Evolutionary conservation across 1,140 invertebrate species (phyloP), one percentile per base, ranked within the genome.

Genomic region (Heliothis subflexa): DNA sequence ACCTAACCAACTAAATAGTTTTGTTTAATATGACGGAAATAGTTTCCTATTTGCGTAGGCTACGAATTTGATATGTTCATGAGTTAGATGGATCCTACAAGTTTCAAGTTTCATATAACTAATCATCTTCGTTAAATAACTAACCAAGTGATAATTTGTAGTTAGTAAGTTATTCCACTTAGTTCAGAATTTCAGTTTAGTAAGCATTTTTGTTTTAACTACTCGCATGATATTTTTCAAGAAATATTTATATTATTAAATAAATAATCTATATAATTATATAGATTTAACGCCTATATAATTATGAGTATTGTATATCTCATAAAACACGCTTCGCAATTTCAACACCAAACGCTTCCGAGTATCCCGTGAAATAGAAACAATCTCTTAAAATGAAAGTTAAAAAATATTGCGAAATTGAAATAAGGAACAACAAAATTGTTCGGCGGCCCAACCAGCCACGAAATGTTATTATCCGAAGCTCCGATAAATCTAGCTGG

Each of bases 391-490:
- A 71, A 54, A 49, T 71, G 11, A 71, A 52, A 52, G 68, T 45
- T 10, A 54, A 54, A 71, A 52, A 54, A n/a, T 21, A 28, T 14
- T 12, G 11, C 18, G 28, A 73, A 45, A 54, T 76, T 76, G 21
- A 62, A 40, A n/a, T 11, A 52, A 64, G 13, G 16, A 64, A 21
- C 45, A 59, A 45, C 68, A 47, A 57, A 61, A 40, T 54, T 10
- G 59, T 52, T 64, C 45, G 33, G 18, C n/a, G n/a, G 59, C 54
- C 59, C 61, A 62, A 12, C 73, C 59, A 62, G 16, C 28, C 47
- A 50, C 47, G 40, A 28, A 73, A 73, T 21, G 54, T 72, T 52
- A 78, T 70, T 70, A 71, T 78, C 77, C 18, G 55, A 47, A 64
- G 33, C 71, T 54, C 33, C 9, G 49, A 77, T 77, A 55, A 66